phyloP scores from a whole-genome alignment of 1,140 invertebrate species.

The Lasioglossum albipes region DNA sequence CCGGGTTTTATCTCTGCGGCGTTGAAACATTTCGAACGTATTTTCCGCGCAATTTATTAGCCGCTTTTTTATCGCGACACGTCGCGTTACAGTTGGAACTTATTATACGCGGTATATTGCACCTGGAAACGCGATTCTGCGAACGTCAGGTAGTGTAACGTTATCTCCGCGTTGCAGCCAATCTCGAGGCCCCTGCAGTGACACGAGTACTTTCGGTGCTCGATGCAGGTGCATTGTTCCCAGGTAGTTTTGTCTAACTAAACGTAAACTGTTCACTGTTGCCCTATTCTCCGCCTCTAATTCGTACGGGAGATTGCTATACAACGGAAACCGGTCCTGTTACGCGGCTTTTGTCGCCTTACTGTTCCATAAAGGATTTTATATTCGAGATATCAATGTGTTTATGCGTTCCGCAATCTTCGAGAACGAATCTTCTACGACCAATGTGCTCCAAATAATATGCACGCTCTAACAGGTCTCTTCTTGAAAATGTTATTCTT shows the following conservation, averaged over 20 bases:
- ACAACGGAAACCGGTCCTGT: too few species aligned
- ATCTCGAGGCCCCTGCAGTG: slow-evolving; percentile 7
- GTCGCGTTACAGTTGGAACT: neutral
- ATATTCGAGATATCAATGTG: too few species aligned
- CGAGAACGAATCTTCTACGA: too few species aligned
- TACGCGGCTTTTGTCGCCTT: neutral
- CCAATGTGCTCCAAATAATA: too few species aligned
- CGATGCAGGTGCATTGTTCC: slow-evolving; percentile 39
- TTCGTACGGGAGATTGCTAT: neutral
- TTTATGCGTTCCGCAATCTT: too few species aligned
- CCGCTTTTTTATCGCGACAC: neutral
- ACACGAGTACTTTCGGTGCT: slow-evolving; percentile 1
- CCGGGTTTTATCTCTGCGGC: neutral
- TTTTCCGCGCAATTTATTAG: slow-evolving; percentile 15
- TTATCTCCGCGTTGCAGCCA: slow-evolving; percentile 37
- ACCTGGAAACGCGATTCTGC: slow-evolving; percentile 23
- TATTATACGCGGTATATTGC: slow-evolving; percentile 16
- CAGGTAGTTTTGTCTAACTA: slow-evolving; percentile 29
- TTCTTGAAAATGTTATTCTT: too few species aligned
- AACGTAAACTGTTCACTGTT: slow-evolving; percentile 15
- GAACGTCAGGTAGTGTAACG: slow-evolving; percentile 33
- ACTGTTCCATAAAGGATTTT: neutral
- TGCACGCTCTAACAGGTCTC: too few species aligned
- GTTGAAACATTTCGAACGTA: slow-evolving; percentile 4
- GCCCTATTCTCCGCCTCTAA: slow-evolving; percentile 4